phyloP scores from a whole-genome alignment of 2,113 vertebrate genomes.

The Fregata magnificens region DNA sequence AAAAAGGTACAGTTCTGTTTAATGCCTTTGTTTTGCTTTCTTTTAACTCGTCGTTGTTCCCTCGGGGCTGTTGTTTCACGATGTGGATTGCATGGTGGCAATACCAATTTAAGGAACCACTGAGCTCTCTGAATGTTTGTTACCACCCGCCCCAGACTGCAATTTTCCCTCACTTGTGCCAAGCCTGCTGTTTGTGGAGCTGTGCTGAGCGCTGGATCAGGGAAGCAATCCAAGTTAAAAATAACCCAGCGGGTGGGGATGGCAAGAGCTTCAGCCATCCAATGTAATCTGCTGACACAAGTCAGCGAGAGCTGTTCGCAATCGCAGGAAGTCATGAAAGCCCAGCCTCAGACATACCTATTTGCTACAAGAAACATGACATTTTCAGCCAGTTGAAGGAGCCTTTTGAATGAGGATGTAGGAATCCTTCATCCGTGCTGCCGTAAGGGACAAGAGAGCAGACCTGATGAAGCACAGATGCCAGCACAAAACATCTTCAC shows the following conservation, averaged over 20 bases:
- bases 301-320: not conserved
- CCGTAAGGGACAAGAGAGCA: not conserved
- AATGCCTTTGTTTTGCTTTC: not conserved
- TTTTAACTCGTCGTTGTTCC: not conserved
- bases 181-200: not conserved
- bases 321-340: not conserved
- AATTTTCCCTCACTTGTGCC: not conserved
- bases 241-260: not conserved
- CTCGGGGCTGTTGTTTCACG: not conserved
- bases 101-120: not conserved
- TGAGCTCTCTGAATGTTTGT: not conserved
- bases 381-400: not conserved
- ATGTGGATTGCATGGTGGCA: not conserved
- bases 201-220: not conserved
- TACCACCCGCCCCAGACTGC: not conserved
- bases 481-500: not conserved
- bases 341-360: not conserved
- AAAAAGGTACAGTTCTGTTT: not conserved
- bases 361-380: not conserved
- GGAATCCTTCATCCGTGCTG: not conserved
- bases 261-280: not conserved
- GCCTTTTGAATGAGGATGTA: not conserved
- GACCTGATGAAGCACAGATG: not conserved
- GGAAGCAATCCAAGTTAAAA: slow-evolving; percentile 11
- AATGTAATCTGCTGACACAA: not conserved